Base-by-base conservation (phyloP, 2,888 invertebrate species). In the Cephalotes varians region DNA sequence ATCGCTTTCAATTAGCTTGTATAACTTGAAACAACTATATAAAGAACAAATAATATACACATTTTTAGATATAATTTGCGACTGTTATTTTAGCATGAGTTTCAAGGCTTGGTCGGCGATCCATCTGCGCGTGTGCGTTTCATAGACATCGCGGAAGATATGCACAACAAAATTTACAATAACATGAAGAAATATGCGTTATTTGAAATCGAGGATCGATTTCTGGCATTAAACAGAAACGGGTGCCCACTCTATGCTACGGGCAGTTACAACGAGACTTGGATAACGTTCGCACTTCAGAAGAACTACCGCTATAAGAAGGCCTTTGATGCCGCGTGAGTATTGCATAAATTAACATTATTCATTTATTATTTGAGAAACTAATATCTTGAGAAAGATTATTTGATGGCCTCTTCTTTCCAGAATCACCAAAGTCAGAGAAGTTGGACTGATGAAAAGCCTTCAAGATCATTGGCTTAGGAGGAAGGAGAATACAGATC, bases 341-440 rank as follows among this genome's bases (percentile, higher is more conserved):
- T 65, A 25, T 21, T 58, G 7, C 4, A 9, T 40, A 49, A 67
- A 21, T 44, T 62, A 34, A 40, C 12, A 25, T 54, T 28, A n/a
- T 28, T 12, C 2, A 25, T 18, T 15, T 47, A 25, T 49, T 6
- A 28, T 51, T 62, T 62, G 4, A 5, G 15, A 28, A 40, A 28
- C 9, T 44, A n/a, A 7, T 81, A 34, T 28, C 9, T 37, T 6
- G n/a, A n/a, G n/a, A 10, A 54, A 51, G 6, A 79, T 51, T 54
- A 31, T 2, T 15, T 7, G 0, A 12, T 37, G 21, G 5, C 44
- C 18, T 25, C 0, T 51, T 10, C 28, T 58, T 84, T 86, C n/a
- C 37, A 91, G 91, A 25, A 74, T 91, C 34, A 31, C 86, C 15
- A 91, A 83, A 56, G 28, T 91, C 2, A 69, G 65, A 31, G 91